These are phyloP conservation scores for Hyles euphorbiae DNA, from an alignment of 1,140 invertebrate species.

Conservation along the genomic window DNA sequence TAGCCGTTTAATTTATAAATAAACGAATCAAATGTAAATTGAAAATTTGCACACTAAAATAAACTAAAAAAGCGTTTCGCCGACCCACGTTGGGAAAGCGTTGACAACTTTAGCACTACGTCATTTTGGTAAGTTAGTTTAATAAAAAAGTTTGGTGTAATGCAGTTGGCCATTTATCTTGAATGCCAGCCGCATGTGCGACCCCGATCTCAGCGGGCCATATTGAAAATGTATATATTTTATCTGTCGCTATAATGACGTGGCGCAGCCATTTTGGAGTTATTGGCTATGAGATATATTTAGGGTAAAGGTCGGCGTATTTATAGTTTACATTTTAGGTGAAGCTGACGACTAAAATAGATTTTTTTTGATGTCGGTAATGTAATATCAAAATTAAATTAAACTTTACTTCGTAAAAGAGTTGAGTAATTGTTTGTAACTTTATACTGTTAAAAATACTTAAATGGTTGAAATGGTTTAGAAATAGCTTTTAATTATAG, in stretches of 20 bases:
- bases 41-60: background rate
- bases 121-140: conserved; percentile 23
- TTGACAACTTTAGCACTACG: conserved; percentile 3
- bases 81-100: background rate
- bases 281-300: too few relatives aligned
- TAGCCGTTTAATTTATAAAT: too few relatives aligned
- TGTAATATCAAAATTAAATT: too few relatives aligned
- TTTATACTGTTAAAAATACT: too few relatives aligned
- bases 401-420: too few relatives aligned
- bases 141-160: conserved; percentile 43
- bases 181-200: conserved; percentile 35
- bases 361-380: too few relatives aligned
- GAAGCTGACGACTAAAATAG: too few relatives aligned
- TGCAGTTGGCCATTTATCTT: conserved; percentile 45
- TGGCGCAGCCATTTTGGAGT: too few relatives aligned
- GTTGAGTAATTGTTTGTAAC: too few relatives aligned
- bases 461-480: too few relatives aligned
- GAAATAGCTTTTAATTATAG: too few relatives aligned
- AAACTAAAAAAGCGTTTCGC: background rate
- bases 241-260: conserved; percentile 14
- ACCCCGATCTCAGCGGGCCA: conserved; percentile 7
- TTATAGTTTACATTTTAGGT: background rate
- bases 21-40: too few relatives aligned
- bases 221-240: conserved; percentile 4
- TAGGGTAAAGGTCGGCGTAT: conserved; percentile 10